Evolutionary conservation across 2,797 vertebrate species (phyloP).

Genomic region (Sebastes itinus): DNA sequence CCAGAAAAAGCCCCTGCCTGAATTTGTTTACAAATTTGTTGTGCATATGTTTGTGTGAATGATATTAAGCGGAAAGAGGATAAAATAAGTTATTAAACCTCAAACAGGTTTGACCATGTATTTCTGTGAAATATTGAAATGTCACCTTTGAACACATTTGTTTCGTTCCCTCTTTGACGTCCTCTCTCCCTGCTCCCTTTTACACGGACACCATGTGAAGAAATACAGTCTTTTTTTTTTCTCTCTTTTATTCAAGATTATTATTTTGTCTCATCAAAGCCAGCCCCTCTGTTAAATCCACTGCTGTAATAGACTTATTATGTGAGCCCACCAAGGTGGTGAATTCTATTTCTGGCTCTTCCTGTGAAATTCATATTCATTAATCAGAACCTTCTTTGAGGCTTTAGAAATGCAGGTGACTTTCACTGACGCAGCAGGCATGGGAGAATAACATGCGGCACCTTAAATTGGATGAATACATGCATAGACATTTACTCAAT

Average conservation of each 20-base stretch:
- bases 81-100: background rate
- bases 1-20: background rate
- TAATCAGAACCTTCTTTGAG: constrained; percentile 28
- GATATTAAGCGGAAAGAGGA: background rate
- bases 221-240: background rate
- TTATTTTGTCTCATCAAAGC: constrained; percentile 38
- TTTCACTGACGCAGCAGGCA: background rate
- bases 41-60: background rate
- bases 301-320: constrained; percentile 27
- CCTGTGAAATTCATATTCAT: constrained; percentile 39
- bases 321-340: constrained; percentile 12
- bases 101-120: background rate
- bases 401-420: constrained; percentile 6
- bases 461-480: background rate
- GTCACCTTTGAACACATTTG: background rate
- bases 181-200: background rate
- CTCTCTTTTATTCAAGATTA: constrained; percentile 5
- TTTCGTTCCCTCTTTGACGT: background rate
- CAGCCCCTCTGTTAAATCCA: constrained; percentile 13
- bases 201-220: background rate
- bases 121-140: background rate
- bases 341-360: constrained; percentile 30
- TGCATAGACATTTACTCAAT: background rate
- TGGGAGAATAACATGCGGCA: background rate
- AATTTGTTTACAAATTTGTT: background rate